Base-by-base conservation (phyloP, 2,113 vertebrate species). In the Microtus richardsoni region DNA sequence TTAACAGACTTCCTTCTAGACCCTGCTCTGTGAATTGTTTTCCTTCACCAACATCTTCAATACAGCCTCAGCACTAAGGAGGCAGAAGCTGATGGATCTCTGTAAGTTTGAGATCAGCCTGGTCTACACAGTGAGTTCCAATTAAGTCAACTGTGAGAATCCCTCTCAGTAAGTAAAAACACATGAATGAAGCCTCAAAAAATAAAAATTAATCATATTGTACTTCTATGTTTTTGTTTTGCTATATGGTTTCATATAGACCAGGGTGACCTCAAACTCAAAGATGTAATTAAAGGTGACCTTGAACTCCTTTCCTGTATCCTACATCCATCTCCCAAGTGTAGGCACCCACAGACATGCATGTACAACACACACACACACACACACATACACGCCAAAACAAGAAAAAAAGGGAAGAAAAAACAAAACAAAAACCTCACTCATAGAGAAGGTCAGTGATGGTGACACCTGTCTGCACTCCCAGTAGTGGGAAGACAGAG, bases 1-100 rank as follows among this genome's bases (percentile, higher is more conserved):
- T 19, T 41, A 79, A n/a, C 47, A 90, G 6, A 62, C 12, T 90
- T 90, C 39, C 70, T 84, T 88, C 41, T 60, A 94, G 44, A 92
- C 90, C 13, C 60, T 94, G 47, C 17, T 94, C 74, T 78, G 26
- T 78, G 22, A 92, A 94, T 14, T 62, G 47, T 66, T 28, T 89
- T 64, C 36, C 66, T 83, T 52, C 41, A 91, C 8, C 21, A 75
- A 3, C 62, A 52, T 73, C 62, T 95, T 95, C 44, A 58, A 83
- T 47, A 36, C 41, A 86, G 28, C 8, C 41, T 66, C 17, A 68
- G 62, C 28, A 88, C 33, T 54, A 22, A n/a, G 85, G 85, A 71
- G 66, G 33, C 66, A 41, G 47, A 71, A 52, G 66, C 47, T 71
- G 22, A 26, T 39, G 22, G 13, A 71, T 68, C 30, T 86, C 39